Percentiles rank a stretch among this genome's conserved stretches.
Conservation (phyloP, 2,797 vertebrate species). For the Cryptoprocta ferox region DNA sequence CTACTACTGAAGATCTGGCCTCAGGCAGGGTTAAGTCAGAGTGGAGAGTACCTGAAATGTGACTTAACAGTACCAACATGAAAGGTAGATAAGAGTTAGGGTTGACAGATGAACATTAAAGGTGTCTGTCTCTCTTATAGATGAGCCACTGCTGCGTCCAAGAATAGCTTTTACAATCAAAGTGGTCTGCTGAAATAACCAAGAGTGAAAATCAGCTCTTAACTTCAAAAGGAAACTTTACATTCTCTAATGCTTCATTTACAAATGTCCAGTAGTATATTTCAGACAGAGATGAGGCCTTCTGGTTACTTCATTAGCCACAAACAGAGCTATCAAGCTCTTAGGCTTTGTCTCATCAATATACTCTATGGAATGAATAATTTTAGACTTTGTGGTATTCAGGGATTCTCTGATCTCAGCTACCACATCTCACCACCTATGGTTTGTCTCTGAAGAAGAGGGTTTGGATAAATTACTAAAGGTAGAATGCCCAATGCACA, state of each 20-base stretch:
- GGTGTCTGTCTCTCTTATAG: neutral
- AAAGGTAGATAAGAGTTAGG: conserved; percentile 13
- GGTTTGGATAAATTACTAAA: neutral
- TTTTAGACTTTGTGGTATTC: neutral
- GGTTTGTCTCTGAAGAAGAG: neutral
- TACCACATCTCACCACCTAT: neutral
- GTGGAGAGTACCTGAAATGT: neutral
- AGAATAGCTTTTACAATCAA: conserved; percentile 45
- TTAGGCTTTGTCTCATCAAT: neutral
- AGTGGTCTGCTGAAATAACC: conserved; percentile 37
- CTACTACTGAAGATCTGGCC: neutral
- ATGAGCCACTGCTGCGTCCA: neutral
- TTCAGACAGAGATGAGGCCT: neutral
- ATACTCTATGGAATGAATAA: neutral
- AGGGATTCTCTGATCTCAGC: neutral
- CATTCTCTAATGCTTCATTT: neutral
- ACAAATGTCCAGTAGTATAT: neutral
- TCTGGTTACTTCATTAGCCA: neutral
- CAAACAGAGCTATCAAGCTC: neutral
- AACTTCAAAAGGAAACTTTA: conserved; percentile 29
- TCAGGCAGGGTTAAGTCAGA: neutral
- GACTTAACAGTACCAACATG: neutral
- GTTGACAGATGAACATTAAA: neutral
- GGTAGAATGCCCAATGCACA: neutral
- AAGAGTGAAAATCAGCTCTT: conserved; percentile 31